A percentile compares a stretch with the other conserved stretches of the same genome.
These are phyloP conservation scores for Noctua comes DNA, from an alignment of 2,888 invertebrate genomes.

Conservation along the genomic window DNA sequence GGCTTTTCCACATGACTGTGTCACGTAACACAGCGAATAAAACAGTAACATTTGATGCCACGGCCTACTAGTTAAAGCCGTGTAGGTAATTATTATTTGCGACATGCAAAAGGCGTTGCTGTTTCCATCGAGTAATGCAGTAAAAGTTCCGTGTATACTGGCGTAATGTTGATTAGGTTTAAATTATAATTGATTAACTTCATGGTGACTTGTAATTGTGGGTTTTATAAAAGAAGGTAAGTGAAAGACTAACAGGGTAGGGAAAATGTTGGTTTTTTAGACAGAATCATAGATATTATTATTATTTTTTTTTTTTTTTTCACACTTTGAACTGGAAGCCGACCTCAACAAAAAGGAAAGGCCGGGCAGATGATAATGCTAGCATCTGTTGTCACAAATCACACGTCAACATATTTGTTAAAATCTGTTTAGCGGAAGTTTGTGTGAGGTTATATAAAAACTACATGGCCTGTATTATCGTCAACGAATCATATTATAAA, in stretches of 20 bases:
- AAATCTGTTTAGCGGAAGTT: not conserved
- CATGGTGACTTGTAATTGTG: not conserved
- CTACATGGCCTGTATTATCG: not conserved
- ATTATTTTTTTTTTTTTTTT: too few species aligned
- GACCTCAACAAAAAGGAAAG: not conserved
- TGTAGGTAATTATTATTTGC: constrained; percentile 65
- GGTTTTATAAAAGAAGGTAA: not conserved
- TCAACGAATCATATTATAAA: too few species aligned
- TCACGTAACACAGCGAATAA: not conserved
- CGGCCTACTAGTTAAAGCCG: constrained; percentile 8
- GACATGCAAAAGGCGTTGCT: constrained; percentile 76
- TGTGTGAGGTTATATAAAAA: not conserved
- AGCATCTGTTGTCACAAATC: not conserved
- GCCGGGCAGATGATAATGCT: not conserved
- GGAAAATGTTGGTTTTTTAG: not conserved
- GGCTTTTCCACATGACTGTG: too few species aligned
- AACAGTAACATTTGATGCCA: constrained; percentile 1
- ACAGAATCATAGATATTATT: too few species aligned
- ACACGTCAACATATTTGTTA: too few species aligned
- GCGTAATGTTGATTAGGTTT: not conserved
- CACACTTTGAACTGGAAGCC: not conserved
- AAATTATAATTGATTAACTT: constrained; percentile 27
- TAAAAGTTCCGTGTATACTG: constrained; percentile 26
- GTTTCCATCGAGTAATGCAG: constrained; percentile 45
- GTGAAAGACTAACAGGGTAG: not conserved